A percentile compares a stretch with the other conserved stretches of the same genome.
Evolutionary conservation across 2,888 invertebrate species (phyloP).

Genomic region (Drosophila robusta): DNA sequence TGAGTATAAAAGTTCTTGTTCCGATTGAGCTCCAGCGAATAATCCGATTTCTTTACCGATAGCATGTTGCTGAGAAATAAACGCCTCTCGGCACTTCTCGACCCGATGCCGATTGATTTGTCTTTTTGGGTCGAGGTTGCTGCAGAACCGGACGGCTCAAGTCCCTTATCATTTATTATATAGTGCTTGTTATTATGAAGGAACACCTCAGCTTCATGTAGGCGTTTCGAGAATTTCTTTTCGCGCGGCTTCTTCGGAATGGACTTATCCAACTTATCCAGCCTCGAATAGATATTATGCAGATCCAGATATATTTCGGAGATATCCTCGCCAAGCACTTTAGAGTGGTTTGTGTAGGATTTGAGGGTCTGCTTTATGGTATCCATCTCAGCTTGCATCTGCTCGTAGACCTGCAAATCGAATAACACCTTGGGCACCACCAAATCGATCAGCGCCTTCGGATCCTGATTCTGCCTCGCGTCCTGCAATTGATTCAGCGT

Average conservation of each 20-base stretch:
- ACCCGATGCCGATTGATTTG: too few species aligned
- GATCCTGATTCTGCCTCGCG: not conserved
- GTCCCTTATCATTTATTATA: conserved; percentile 22
- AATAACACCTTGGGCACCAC: conserved; percentile 46
- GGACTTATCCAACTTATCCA: conserved; percentile 28
- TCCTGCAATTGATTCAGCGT: conserved; percentile 31
- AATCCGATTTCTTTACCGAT: conserved; percentile 49
- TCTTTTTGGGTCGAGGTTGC: not conserved
- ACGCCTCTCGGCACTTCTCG: not conserved
- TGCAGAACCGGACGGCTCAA: not conserved
- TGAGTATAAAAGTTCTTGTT: conserved; percentile 26
- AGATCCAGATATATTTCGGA: conserved; percentile 63
- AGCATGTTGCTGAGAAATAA: conserved; percentile 49
- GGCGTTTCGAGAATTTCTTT: not conserved
- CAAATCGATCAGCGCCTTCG: conserved; percentile 18
- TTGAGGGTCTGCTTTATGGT: conserved; percentile 21
- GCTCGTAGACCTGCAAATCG: conserved; percentile 22
- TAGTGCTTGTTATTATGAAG: conserved; percentile 32
- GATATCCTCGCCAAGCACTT: conserved; percentile 48
- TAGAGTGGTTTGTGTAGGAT: conserved; percentile 20
- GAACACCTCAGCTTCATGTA: conserved; percentile 29
- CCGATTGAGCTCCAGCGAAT: conserved; percentile 44
- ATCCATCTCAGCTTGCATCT: conserved; percentile 30
- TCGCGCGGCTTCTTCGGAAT: not conserved
- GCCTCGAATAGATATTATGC: conserved; percentile 53